These are phyloP conservation scores for Sycobia sp. DNA, from an alignment of 1,140 invertebrate genomes.

Conservation along the genomic window DNA sequence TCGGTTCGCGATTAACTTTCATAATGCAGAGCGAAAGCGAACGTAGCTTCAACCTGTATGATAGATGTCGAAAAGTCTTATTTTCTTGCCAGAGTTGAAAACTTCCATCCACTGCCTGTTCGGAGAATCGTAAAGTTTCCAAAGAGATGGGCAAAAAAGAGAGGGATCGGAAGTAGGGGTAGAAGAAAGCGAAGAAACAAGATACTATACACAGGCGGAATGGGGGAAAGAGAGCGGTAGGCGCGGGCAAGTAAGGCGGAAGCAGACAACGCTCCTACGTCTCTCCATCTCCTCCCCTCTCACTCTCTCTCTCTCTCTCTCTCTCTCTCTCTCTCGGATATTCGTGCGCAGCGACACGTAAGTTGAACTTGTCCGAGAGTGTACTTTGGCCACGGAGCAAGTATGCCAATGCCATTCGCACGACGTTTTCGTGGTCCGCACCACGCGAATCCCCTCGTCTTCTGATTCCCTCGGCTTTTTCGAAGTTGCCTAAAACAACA, in stretches of 20 bases:
- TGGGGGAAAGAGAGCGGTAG: not conserved
- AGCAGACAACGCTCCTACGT: too few relatives aligned
- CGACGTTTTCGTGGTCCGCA: slow-evolving; percentile 15
- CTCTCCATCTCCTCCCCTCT: too few relatives aligned
- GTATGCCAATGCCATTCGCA: slow-evolving; percentile 25
- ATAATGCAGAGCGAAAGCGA: not conserved
- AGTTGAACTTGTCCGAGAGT: slow-evolving; percentile 24
- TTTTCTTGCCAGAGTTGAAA: slow-evolving; percentile 12
- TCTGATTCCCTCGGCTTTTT: slow-evolving; percentile 14
- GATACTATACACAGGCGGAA: not conserved
- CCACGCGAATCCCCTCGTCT: not conserved
- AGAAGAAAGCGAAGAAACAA: slow-evolving; percentile 5
- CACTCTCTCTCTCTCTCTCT: too few relatives aligned
- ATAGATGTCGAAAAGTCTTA: slow-evolving; percentile 19
- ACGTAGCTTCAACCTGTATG: not conserved
- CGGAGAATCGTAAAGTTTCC: slow-evolving; percentile 3
- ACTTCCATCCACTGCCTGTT: not conserved
- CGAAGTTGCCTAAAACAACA: slow-evolving; percentile 21
- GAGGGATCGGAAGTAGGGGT: not conserved
- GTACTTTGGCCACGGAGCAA: slow-evolving; percentile 23
- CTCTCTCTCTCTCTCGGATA: too few relatives aligned
- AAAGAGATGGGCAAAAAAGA: slow-evolving; percentile 1
- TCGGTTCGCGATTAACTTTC: not conserved
- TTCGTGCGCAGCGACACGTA: slow-evolving; percentile 19
- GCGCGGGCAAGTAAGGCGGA: too few relatives aligned